These are phyloP conservation scores for Pammene aurita DNA, from an alignment of 2,888 invertebrate species.

Conservation along the genomic window DNA sequence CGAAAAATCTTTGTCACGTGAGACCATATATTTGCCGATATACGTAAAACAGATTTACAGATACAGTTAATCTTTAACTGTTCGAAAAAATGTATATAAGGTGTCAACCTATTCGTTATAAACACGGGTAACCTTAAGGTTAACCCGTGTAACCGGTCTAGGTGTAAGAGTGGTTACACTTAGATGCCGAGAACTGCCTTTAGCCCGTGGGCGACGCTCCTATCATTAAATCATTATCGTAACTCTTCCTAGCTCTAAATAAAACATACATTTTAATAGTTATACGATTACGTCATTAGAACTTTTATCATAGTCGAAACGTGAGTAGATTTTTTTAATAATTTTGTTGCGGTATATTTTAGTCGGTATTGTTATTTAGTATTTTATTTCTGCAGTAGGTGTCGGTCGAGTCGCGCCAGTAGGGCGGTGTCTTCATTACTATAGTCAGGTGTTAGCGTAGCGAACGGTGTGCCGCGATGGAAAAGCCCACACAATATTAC, in stretches of 20 bases:
- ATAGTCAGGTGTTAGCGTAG: constrained; percentile 8
- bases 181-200: neutral
- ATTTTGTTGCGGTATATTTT: constrained; percentile 74
- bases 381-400: constrained; percentile 70
- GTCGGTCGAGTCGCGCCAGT: constrained; percentile 11
- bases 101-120: neutral
- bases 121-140: neutral
- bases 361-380: constrained; percentile 81
- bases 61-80: too few relatives aligned
- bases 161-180: neutral
- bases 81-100: too few relatives aligned
- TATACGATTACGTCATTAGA: constrained; percentile 55
- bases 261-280: constrained; percentile 50
- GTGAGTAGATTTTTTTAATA: constrained; percentile 66
- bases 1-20: neutral
- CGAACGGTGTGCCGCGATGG: neutral
- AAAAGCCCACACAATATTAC: neutral
- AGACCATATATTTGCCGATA: neutral
- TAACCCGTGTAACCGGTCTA: neutral
- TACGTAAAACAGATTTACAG: neutral
- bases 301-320: constrained; percentile 69
- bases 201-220: constrained; percentile 44
- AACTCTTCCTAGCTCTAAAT: constrained; percentile 66
- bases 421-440: constrained; percentile 2
- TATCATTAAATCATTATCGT: constrained; percentile 57